Conservation (phyloP, 2,113 vertebrate species). For the Cettia cetti region DNA sequence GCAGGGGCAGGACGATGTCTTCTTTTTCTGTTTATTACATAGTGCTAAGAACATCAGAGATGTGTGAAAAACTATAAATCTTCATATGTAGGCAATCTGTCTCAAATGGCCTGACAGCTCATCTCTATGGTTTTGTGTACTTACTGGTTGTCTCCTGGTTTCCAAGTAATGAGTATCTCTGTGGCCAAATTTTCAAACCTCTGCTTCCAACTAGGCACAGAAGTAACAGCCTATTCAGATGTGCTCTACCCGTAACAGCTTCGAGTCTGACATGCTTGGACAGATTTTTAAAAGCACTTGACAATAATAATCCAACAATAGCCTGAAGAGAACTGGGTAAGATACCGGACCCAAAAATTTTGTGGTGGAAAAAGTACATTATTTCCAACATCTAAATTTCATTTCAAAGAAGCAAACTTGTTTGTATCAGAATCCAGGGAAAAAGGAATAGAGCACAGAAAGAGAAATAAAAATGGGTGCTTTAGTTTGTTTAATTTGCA, state of each 20-base stretch:
- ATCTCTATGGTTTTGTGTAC: constrained; percentile 11
- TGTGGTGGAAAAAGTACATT: background rate
- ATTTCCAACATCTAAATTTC: background rate
- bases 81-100: constrained; percentile 36
- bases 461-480: background rate
- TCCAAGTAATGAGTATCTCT: constrained; percentile 17
- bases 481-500: background rate
- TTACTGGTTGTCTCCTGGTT: background rate
- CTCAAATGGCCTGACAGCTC: constrained; percentile 10
- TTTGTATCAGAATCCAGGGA: background rate
- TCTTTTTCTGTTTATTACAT: constrained; percentile 52
- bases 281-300: background rate
- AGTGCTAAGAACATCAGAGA: constrained; percentile 28
- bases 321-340: background rate
- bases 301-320: background rate
- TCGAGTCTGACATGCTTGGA: background rate
- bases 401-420: background rate
- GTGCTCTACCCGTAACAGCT: background rate
- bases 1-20: background rate
- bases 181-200: constrained; percentile 23
- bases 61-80: constrained; percentile 60
- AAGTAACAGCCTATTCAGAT: background rate
- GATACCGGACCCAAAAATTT: background rate
- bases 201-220: background rate
- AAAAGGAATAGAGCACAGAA: background rate